Conservation (phyloP, 2,113 vertebrate species). For the Stegostoma tigrinum region DNA sequence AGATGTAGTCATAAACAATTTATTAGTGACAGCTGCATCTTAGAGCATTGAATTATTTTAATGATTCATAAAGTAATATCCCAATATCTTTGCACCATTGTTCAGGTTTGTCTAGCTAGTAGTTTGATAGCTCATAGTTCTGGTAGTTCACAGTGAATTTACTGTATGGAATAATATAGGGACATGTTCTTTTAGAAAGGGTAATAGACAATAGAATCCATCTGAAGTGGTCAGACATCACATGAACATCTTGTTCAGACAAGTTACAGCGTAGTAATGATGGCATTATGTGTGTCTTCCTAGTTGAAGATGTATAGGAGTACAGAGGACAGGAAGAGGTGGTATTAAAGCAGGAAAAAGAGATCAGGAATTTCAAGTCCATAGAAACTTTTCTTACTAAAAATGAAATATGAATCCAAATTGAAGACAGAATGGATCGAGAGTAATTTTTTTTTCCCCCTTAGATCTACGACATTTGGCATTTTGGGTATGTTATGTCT, state of each 20-base stretch:
- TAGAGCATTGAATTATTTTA: not conserved
- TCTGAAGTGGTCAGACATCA: not conserved
- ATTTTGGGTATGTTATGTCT: not conserved
- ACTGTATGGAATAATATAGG: not conserved
- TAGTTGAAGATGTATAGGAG: not conserved
- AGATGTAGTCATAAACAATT: not conserved
- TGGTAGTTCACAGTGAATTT: not conserved
- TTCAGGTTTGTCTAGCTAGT: not conserved
- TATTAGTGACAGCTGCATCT: not conserved
- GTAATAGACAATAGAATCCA: not conserved
- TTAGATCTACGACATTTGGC: not conserved
- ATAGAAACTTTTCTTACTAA: not conserved
- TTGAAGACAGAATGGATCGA: not conserved
- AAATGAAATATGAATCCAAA: not conserved
- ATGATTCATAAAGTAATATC: not conserved
- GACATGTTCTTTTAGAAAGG: not conserved
- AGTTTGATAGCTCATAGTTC: not conserved
- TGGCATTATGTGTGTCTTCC: not conserved
- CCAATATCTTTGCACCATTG: not conserved
- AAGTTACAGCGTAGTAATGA: not conserved
- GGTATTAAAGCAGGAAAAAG: not conserved
- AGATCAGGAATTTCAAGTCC: not conserved
- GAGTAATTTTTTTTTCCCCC: not conserved
- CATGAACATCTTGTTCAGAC: not conserved
- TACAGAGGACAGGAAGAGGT: not conserved